phyloP scores from a whole-genome alignment of 37 sponge, comb jelly and placozoan species.

The Cladorhizidae sp. region DNA sequence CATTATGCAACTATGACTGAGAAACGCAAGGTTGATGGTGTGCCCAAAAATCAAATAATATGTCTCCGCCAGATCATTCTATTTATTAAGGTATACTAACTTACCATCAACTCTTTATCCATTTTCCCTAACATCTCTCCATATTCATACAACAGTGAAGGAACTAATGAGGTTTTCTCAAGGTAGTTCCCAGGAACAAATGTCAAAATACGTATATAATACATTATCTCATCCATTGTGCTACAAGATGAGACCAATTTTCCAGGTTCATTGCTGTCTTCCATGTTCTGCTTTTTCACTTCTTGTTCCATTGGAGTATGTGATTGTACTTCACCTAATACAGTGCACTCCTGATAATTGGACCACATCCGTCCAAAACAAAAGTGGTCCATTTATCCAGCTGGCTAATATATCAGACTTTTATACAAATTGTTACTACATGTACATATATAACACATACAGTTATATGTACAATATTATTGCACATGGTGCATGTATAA shows the following conservation, averaged over 20 bases:
- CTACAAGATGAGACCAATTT: not conserved
- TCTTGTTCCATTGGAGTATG: not conserved
- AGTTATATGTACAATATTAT: no score
- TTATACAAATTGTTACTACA: no score
- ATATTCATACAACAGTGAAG: not conserved
- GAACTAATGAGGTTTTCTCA: not conserved
- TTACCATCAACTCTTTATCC: constrained; percentile 10
- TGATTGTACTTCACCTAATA: not conserved
- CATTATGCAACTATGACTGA: not conserved
- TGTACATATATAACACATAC: no score
- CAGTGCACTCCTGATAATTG: no score
- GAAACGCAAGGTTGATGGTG: not conserved
- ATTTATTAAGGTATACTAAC: not conserved
- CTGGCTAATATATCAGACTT: no score
- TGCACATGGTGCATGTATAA: no score
- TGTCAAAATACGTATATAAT: not conserved
- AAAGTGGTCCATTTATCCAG: no score
- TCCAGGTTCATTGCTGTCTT: not conserved
- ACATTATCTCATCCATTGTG: not conserved
- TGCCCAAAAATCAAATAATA: not conserved
- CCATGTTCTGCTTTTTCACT: not conserved
- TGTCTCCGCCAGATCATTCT: no score
- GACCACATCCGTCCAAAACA: no score
- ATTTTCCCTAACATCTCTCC: constrained; percentile 3
- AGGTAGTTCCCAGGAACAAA: constrained; percentile 19